These are phyloP conservation scores for Cheirogaleus medius DNA, from an alignment of 2,113 vertebrate genomes.

Conservation along the genomic window DNA sequence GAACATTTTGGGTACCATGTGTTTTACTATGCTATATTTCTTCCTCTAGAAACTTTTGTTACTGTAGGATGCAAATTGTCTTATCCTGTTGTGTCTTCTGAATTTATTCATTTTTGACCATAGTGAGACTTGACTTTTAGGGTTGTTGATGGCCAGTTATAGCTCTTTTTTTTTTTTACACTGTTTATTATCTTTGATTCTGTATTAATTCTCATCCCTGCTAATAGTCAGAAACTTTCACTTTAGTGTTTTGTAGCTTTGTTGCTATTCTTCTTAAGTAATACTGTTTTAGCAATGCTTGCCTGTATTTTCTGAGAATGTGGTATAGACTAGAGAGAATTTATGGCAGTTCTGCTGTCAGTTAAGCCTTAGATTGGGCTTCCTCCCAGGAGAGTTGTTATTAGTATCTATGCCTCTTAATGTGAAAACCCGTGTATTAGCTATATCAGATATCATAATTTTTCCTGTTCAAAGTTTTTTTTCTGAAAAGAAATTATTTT, in stretches of 20 bases:
- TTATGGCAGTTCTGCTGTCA: not conserved
- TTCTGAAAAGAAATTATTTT: not conserved
- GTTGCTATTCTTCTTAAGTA: not conserved
- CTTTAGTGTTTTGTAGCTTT: not conserved
- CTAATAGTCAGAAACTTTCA: not conserved
- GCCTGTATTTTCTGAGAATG: not conserved
- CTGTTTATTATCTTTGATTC: slow-evolving; percentile 7
- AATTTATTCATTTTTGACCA: slow-evolving; percentile 19
- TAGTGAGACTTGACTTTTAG: not conserved
- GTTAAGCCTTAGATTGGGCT: not conserved
- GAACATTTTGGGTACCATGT: not conserved
- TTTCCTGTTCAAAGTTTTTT: not conserved
- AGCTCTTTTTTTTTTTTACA: not conserved
- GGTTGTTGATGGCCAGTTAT: not conserved
- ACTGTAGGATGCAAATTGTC: not conserved
- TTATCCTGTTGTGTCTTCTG: not conserved
- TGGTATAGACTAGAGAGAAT: not conserved
- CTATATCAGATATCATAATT: not conserved
- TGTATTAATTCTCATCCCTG: not conserved
- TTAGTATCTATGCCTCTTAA: not conserved
- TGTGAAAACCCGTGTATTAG: not conserved
- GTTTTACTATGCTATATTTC: slow-evolving; percentile 1
- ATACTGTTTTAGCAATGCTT: not conserved
- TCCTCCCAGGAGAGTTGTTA: not conserved
- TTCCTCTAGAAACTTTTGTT: not conserved